These are phyloP conservation scores for Leptopilina syphax DNA, from an alignment of 2,888 invertebrate species.

Conservation along the genomic window DNA sequence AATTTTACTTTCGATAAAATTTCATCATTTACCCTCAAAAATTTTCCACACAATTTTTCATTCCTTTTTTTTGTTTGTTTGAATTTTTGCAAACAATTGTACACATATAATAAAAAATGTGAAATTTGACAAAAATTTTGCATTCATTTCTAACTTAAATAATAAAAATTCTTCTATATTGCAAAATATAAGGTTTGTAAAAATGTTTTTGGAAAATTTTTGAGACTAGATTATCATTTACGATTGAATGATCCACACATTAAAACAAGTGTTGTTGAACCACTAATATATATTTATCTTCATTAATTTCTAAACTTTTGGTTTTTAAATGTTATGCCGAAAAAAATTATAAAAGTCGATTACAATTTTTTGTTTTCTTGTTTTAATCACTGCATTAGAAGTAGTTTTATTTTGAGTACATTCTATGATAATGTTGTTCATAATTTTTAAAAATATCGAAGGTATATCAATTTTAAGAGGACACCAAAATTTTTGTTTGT, in stretches of 20 bases:
- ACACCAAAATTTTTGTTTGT: not conserved
- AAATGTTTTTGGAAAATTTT: not conserved
- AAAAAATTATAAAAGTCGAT: not conserved
- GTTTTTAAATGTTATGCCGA: not conserved
- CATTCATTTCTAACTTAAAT: not conserved
- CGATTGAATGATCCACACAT: slow-evolving; percentile 1
- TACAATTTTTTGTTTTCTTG: not conserved
- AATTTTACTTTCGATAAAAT: slow-evolving; percentile 3
- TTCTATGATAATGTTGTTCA: not conserved
- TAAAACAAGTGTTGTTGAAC: not conserved
- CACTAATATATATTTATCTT: not conserved
- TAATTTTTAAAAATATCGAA: not conserved
- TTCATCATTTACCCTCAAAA: not conserved
- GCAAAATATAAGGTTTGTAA: not conserved
- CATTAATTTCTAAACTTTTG: not conserved
- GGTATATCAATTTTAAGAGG: not conserved
- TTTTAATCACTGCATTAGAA: not conserved
- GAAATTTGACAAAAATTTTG: not conserved
- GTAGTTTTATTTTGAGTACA: not conserved
- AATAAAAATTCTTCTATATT: slow-evolving; percentile 1
- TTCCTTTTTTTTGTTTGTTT: not conserved
- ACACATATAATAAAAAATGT: not conserved
- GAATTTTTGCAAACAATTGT: not conserved
- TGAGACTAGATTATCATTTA: slow-evolving; percentile 1
- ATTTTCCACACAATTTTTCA: not conserved